These are phyloP conservation scores for Chromobotia macracanthus DNA, from an alignment of 2,797 vertebrate genomes.

Conservation along the genomic window DNA sequence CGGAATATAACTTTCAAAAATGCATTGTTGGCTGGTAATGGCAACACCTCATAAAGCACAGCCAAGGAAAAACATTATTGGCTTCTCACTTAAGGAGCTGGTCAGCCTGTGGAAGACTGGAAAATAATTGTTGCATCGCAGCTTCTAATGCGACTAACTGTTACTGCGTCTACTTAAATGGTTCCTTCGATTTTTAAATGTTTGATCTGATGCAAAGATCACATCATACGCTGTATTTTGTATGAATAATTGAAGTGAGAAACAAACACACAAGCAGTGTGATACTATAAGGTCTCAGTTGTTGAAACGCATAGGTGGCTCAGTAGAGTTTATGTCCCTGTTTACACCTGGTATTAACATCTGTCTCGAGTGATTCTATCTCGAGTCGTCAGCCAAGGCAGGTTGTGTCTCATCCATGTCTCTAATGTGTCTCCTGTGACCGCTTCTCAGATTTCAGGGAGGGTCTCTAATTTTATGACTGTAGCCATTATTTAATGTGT, in stretches of 20 bases:
- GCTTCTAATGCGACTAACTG: conserved; percentile 12
- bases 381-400: background rate
- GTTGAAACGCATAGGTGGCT: background rate
- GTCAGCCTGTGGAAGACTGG: conserved; percentile 56
- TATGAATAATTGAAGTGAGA: conserved; percentile 1
- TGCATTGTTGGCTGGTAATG: conserved; percentile 40
- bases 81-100: conserved; percentile 65
- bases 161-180: conserved; percentile 34
- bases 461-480: background rate
- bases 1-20: conserved; percentile 37
- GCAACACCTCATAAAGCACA: conserved; percentile 53
- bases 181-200: conserved; percentile 1
- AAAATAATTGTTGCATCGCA: conserved; percentile 49
- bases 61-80: conserved; percentile 61
- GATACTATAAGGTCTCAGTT: background rate
- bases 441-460: background rate
- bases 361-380: background rate
- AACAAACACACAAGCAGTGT: background rate
- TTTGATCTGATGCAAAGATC: background rate
- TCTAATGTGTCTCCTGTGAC: conserved; percentile 4
- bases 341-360: background rate
- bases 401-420: background rate
- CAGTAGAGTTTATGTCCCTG: background rate
- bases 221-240: background rate
- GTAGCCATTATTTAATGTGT: background rate